phyloP scores from a whole-genome alignment of 1,140 invertebrate species.

The Ostrea edulis region DNA sequence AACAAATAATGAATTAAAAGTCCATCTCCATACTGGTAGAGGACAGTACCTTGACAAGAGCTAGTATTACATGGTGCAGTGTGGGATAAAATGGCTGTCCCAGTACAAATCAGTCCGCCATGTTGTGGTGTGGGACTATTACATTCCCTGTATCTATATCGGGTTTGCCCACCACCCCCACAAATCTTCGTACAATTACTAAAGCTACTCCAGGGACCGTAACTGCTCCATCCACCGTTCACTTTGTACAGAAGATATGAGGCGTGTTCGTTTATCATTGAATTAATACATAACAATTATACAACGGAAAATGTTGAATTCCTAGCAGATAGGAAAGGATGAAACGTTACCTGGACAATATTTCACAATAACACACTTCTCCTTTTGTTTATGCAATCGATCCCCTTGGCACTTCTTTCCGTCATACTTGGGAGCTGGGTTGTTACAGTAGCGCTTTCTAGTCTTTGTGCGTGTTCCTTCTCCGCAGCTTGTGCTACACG shows the following conservation, averaged over 20 bases:
- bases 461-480: neutral
- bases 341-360: no score
- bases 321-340: no score
- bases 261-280: neutral
- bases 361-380: no score
- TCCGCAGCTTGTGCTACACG: neutral
- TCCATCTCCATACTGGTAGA: no score
- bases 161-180: neutral
- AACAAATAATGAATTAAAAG: no score
- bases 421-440: neutral
- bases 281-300: neutral
- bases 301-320: no score
- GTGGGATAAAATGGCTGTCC: neutral
- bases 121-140: neutral
- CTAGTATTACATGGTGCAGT: neutral
- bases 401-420: neutral
- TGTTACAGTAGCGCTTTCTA: neutral
- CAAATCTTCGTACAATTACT: neutral
- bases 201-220: neutral
- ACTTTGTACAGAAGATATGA: neutral
- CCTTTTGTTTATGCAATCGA: no score
- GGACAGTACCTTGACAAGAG: neutral
- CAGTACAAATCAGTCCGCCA: neutral
- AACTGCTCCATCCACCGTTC: neutral
- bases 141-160: constrained; percentile 3